These are phyloP conservation scores for Ruditapes philippinarum DNA, from an alignment of 1,140 invertebrate genomes.

Conservation along the genomic window DNA sequence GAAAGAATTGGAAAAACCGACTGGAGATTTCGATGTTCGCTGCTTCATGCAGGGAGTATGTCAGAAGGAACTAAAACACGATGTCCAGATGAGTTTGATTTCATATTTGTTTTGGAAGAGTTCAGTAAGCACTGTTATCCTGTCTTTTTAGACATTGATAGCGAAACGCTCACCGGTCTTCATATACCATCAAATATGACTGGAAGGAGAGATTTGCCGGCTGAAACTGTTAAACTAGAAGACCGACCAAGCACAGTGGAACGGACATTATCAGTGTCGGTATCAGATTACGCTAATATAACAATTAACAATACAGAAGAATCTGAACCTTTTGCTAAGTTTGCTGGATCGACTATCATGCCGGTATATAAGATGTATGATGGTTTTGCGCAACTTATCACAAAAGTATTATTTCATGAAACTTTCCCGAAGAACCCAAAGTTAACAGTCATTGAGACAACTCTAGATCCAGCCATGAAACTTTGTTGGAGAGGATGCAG, in stretches of 20 bases:
- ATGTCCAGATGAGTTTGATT: neutral
- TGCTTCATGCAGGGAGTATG: neutral
- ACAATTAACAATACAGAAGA: neutral
- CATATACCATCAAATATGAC: neutral
- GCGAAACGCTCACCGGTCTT: neutral
- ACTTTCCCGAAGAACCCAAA: neutral
- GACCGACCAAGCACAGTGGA: neutral
- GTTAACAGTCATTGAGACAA: neutral
- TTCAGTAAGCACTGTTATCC: neutral
- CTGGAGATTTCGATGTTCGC: neutral
- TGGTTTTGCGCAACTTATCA: slow-evolving; percentile 3
- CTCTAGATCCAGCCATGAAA: neutral
- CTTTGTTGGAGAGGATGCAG: neutral
- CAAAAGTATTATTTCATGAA: neutral
- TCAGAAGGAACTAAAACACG: neutral
- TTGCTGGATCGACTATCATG: neutral
- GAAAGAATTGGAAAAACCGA: neutral
- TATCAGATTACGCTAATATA: neutral
- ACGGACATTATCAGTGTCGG: neutral
- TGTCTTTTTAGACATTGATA: neutral
- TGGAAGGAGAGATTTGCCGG: too few species aligned
- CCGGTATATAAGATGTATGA: neutral
- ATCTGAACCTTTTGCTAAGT: neutral
- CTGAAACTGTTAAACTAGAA: neutral
- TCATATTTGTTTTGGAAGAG: neutral